These are phyloP conservation scores for Styela plicata DNA, from an alignment of 23 tunicate genomes.

Conservation along the genomic window DNA sequence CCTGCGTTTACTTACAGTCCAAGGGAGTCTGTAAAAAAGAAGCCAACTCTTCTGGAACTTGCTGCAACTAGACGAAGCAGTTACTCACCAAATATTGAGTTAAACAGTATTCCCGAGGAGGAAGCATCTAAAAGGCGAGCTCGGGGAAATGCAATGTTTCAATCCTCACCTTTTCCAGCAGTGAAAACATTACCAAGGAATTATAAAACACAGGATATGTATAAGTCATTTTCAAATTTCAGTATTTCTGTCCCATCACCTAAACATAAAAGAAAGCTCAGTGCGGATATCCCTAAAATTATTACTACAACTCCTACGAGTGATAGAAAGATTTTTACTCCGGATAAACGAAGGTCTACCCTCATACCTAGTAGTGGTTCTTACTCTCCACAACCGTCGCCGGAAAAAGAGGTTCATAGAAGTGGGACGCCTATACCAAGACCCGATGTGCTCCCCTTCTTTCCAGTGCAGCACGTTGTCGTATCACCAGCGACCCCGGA, in stretches of 20 bases:
- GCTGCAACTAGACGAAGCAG: not conserved
- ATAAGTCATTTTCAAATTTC: too few relatives aligned
- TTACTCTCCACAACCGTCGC: not conserved
- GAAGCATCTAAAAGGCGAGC: not conserved
- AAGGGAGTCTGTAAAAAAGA: not conserved
- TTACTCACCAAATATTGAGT: not conserved
- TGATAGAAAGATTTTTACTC: not conserved
- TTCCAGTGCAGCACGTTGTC: not conserved
- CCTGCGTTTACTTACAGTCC: conserved; percentile 19
- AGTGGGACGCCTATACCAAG: not conserved
- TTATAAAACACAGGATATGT: not conserved
- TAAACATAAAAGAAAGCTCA: not conserved
- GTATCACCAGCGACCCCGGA: not conserved
- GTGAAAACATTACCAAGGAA: conserved; percentile 5
- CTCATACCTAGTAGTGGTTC: not conserved
- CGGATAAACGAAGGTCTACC: not conserved
- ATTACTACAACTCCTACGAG: not conserved
- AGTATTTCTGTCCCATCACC: not conserved
- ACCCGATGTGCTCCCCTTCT: not conserved
- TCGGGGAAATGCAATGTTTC: conserved; percentile 21
- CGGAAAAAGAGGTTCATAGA: not conserved
- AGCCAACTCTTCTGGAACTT: conserved; percentile 20
- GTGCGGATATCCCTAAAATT: not conserved
- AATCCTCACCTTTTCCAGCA: not conserved
- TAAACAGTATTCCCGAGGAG: not conserved